phyloP scores from a whole-genome alignment of 1,140 invertebrate genomes.

The Bombus polaris region DNA sequence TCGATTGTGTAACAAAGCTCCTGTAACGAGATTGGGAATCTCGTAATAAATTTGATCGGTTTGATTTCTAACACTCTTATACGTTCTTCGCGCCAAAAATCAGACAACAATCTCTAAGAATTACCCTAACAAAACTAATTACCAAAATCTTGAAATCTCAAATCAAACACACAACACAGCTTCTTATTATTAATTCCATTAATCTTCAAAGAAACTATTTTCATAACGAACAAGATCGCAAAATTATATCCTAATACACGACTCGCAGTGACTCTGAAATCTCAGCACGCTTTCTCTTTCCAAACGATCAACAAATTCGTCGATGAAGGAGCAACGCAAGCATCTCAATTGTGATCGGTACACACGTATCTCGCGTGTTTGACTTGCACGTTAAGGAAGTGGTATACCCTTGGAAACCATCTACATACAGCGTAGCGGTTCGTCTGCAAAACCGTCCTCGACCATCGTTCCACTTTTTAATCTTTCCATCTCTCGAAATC shows the following conservation, averaged over 20 bases:
- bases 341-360: constrained; percentile 31
- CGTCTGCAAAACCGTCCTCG: constrained; percentile 29
- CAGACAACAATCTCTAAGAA: no score
- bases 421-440: neutral
- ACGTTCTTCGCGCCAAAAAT: no score
- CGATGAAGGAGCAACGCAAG: constrained; percentile 5
- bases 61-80: no score
- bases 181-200: no score
- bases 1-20: no score
- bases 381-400: neutral
- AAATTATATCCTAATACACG: neutral
- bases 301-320: constrained; percentile 4
- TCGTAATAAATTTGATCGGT: neutral
- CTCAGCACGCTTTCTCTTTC: neutral
- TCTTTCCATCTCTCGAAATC: constrained; percentile 30
- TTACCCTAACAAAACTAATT: no score
- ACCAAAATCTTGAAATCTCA: neutral
- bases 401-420: constrained; percentile 13
- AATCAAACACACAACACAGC: neutral
- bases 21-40: neutral
- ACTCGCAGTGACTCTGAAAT: no score
- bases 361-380: neutral
- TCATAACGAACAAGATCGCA: neutral
- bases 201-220: neutral
- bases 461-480: constrained; percentile 37